Conservation (phyloP, 37 sponge, comb jelly and placozoan species). For the Petrosia ficiformis region DNA sequence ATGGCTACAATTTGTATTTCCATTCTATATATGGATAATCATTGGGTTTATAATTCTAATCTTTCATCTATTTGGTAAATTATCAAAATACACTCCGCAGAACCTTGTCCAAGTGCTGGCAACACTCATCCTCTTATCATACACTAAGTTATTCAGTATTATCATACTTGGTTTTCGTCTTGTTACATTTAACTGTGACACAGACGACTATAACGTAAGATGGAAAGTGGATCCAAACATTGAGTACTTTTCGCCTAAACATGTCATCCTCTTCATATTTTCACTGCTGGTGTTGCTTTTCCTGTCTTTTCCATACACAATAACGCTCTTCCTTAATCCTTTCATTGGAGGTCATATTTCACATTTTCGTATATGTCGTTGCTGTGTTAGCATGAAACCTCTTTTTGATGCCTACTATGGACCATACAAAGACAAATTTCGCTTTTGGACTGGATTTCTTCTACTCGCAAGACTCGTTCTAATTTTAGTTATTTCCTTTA, state of each 20-base stretch:
- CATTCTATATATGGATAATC: conserved; percentile 7
- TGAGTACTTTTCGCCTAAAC: background rate
- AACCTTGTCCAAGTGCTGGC: conserved; percentile 8
- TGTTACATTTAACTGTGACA: no score
- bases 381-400: no score
- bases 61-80: background rate
- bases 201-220: no score
- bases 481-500: no score
- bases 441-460: no score
- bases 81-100: background rate
- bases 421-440: no score
- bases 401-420: no score
- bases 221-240: conserved; percentile 14
- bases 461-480: no score
- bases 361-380: no score
- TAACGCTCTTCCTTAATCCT: background rate
- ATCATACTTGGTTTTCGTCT: background rate
- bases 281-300: background rate
- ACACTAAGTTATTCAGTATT: conserved; percentile 9
- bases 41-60: background rate
- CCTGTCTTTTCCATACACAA: conserved; percentile 8
- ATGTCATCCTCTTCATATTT: background rate
- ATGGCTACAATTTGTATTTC: conserved; percentile 26
- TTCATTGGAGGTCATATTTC: no score
- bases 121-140: conserved; percentile 13